Conservation (phyloP, 2,797 vertebrate species). For the Valencia hispanica region DNA sequence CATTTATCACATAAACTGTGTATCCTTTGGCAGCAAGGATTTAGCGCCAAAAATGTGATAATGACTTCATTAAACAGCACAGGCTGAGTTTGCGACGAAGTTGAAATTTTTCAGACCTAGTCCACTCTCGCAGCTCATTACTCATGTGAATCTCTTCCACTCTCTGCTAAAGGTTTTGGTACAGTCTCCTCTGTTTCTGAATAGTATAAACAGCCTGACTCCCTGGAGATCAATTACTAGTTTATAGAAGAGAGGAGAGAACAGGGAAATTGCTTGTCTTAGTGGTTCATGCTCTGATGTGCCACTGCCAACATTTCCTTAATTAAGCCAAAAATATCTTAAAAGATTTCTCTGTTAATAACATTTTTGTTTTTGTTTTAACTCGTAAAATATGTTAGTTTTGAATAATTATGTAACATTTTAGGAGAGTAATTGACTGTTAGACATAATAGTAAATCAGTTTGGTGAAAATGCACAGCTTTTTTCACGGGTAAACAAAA, state of each 20-base stretch:
- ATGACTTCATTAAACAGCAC: conserved; percentile 48
- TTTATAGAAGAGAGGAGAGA: conserved; percentile 71
- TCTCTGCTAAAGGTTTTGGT: conserved; percentile 59
- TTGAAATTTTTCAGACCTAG: conserved; percentile 35
- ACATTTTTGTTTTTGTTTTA: conserved; percentile 56
- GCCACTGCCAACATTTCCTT: conserved; percentile 54
- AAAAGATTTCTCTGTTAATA: conserved; percentile 48
- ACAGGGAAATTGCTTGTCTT: conserved; percentile 73
- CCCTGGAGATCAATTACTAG: conserved; percentile 83
- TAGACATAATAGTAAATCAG: conserved; percentile 48
- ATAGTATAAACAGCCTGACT: conserved; percentile 72
- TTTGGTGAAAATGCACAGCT: conserved; percentile 28
- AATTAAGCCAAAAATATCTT: conserved; percentile 77
- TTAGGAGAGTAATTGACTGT: conserved; percentile 24
- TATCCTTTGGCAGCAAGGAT: conserved; percentile 33
- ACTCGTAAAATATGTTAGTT: conserved; percentile 14
- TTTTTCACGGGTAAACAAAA: conserved; percentile 33
- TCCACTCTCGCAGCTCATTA: conserved; percentile 26
- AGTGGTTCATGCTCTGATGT: conserved; percentile 72
- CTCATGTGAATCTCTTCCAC: conserved; percentile 41
- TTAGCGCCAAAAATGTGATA: conserved; percentile 37
- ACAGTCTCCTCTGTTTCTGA: conserved; percentile 66
- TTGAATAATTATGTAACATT: conserved; percentile 33
- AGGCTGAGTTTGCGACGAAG: conserved; percentile 25
- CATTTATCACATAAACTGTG: conserved; percentile 18